Percentiles rank a stretch among this genome's conserved stretches.
Conservation (phyloP, 2,888 invertebrate genomes). For the Sinotaia quadrata region DNA sequence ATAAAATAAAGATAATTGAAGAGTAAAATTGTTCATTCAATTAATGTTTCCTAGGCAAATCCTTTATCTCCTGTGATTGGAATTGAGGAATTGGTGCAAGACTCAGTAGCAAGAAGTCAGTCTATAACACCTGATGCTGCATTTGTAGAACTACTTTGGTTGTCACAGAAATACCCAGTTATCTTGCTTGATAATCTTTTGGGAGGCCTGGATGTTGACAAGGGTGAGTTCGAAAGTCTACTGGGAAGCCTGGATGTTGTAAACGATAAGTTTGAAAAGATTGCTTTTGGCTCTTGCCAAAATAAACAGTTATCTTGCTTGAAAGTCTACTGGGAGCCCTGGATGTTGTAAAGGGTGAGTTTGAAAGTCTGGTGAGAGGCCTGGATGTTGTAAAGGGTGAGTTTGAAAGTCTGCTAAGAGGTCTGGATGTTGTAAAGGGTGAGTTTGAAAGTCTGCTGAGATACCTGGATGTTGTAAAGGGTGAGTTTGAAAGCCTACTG, state of each 20-base stretch:
- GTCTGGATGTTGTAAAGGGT: no score
- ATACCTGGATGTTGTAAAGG: no score
- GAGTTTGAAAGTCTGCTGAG: no score
- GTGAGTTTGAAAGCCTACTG: no score
- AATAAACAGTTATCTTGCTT: conserved; percentile 47
- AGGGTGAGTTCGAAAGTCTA: conserved; percentile 39
- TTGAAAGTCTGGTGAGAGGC: no score
- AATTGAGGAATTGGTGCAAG: conserved; percentile 1
- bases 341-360: conserved; percentile 45
- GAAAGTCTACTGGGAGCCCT: conserved; percentile 42
- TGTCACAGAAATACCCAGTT: conserved; percentile 50
- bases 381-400: no score
- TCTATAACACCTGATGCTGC: conserved; percentile 35
- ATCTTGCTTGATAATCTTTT: conserved; percentile 46
- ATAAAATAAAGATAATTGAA: no score
- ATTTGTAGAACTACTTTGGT: conserved; percentile 48
- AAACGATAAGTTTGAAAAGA: no score
- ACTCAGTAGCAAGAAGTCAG: conserved; percentile 5
- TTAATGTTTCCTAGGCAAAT: no score
- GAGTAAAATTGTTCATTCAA: no score
- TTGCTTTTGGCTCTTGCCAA: conserved; percentile 48
- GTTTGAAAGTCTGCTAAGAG: no score
- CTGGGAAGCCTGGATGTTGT: not conserved
- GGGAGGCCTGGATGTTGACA: conserved; percentile 42
- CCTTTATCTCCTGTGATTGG: not conserved